These are phyloP conservation scores for Myodes glareolus DNA, from an alignment of 2,113 vertebrate species.

Conservation along the genomic window DNA sequence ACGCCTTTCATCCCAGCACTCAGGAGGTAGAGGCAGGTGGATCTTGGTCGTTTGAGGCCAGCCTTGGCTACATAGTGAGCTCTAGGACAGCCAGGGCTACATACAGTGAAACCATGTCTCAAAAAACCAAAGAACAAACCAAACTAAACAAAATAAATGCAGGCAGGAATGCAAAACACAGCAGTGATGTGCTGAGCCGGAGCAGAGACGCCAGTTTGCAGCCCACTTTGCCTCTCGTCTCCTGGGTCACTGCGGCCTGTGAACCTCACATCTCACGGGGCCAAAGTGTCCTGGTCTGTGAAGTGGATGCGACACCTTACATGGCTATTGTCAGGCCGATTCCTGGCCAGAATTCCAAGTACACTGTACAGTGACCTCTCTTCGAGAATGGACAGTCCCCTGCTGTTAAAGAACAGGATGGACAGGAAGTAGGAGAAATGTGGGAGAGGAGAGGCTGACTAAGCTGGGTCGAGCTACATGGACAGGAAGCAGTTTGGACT, in stretches of 20 bases:
- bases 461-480: not conserved
- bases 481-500: not conserved
- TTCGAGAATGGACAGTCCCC: not conserved
- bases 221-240: not conserved
- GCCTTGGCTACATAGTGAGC: not conserved
- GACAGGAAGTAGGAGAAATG: not conserved
- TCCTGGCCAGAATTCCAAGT: not conserved
- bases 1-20: not conserved
- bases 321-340: not conserved
- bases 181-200: not conserved
- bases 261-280: not conserved
- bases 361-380: rapidly evolving
- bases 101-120: not conserved
- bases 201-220: not conserved
- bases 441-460: not conserved
- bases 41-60: not conserved
- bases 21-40: not conserved
- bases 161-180: not conserved
- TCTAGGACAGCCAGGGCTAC: not conserved
- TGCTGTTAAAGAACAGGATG: not conserved
- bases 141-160: not conserved
- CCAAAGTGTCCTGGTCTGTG: not conserved
- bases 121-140: not conserved
- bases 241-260: not conserved
- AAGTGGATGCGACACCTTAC: not conserved